phyloP scores from a whole-genome alignment of 2,797 vertebrate genomes.

The Lithobates sylvaticus region DNA sequence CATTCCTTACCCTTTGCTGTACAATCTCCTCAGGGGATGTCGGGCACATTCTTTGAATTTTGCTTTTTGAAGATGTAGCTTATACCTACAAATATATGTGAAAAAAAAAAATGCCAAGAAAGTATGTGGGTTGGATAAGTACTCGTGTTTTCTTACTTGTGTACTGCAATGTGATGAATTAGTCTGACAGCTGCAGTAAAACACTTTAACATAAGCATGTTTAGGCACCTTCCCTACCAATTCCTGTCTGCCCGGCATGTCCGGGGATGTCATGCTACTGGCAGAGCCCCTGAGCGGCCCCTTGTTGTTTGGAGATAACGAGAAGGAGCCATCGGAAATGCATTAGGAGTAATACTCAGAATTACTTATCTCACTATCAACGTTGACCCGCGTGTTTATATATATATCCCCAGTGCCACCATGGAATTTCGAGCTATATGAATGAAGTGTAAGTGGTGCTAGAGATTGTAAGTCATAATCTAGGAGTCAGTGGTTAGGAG shows the following conservation, averaged over 20 bases:
- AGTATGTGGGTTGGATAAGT: constrained; percentile 33
- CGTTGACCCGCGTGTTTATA: neutral
- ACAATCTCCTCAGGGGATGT: constrained; percentile 4
- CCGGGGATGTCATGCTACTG: neutral
- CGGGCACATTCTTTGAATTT: constrained; percentile 48
- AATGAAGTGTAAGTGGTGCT: neutral
- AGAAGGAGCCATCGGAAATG: neutral
- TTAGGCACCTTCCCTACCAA: constrained; percentile 25
- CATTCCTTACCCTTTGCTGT: neutral
- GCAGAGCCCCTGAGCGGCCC: neutral
- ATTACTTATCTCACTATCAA: neutral
- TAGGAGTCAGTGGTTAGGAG: too few species aligned
- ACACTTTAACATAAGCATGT: constrained; percentile 17
- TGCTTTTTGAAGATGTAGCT: constrained; percentile 2
- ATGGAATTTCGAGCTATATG: neutral
- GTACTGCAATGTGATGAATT: constrained; percentile 6
- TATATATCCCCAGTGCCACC: neutral
- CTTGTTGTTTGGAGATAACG: neutral
- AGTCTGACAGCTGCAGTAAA: constrained; percentile 23
- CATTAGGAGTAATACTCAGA: neutral
- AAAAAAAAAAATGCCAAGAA: constrained; percentile 23
- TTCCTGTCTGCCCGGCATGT: constrained; percentile 15
- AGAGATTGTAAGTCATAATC: too few species aligned
- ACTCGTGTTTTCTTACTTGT: constrained; percentile 4
- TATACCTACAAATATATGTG: constrained; percentile 31